Percentiles rank a stretch among this genome's conserved stretches.
Conservation (phyloP, 2,113 vertebrate genomes). For the Aptenodytes forsteri region DNA sequence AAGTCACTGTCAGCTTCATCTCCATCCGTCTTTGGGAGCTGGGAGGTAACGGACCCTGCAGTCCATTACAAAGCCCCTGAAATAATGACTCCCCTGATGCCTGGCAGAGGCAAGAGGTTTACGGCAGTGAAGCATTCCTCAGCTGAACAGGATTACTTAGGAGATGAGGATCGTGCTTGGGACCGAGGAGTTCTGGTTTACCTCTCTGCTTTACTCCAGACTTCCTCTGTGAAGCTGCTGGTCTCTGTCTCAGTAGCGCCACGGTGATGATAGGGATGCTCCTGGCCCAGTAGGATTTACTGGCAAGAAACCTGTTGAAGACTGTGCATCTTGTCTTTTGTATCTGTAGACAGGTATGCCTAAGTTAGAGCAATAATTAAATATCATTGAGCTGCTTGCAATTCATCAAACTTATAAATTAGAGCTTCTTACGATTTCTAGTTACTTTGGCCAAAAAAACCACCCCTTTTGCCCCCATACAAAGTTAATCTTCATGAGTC, state of each 20-base stretch:
- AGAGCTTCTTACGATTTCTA: not conserved
- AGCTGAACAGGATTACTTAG: not conserved
- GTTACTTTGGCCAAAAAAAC: not conserved
- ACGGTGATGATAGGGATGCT: rapidly evolving
- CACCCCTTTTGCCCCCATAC: not conserved
- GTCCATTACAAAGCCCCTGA: not conserved
- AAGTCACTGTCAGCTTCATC: not conserved
- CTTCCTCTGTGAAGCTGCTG: not conserved
- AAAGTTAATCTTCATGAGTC: not conserved
- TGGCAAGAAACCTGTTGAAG: not conserved
- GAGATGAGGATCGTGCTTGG: not conserved
- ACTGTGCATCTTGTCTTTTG: not conserved
- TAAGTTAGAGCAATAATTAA: not conserved
- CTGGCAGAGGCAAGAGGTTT: not conserved
- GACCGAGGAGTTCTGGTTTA: not conserved
- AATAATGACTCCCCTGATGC: not conserved
- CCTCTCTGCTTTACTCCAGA: not conserved
- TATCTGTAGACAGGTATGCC: not conserved
- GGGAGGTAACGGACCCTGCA: not conserved
- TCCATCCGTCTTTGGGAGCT: not conserved
- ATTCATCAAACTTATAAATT: not conserved
- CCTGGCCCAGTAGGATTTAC: not conserved
- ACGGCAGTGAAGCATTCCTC: not conserved
- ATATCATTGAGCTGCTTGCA: not conserved
- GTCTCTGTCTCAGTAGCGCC: not conserved